Percentiles rank a stretch among this genome's conserved stretches.
phyloP scores from a whole-genome alignment of 2,797 vertebrate genomes.

The Malacoctenus gilli region DNA sequence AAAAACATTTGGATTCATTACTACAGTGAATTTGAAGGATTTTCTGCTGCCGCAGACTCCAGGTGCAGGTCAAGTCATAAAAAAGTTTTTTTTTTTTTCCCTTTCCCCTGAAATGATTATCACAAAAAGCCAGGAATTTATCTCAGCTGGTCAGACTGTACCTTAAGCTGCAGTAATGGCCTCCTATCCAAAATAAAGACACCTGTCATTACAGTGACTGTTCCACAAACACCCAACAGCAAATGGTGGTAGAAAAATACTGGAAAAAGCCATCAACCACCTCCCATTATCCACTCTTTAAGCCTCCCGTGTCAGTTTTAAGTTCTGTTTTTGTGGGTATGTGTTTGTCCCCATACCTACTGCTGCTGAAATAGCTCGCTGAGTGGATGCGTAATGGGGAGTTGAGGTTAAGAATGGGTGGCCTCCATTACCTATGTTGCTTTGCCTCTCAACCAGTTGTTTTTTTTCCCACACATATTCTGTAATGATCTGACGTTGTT shows the following conservation, averaged over 20 bases:
- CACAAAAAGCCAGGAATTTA: conserved; percentile 24
- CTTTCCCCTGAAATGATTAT: too few relatives aligned
- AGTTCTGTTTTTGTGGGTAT: conserved; percentile 52
- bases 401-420: conserved; percentile 63
- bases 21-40: too few relatives aligned
- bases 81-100: neutral
- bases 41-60: too few relatives aligned
- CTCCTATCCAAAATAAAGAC: conserved; percentile 32
- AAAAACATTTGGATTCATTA: too few relatives aligned
- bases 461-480: conserved; percentile 41
- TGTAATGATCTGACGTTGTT: conserved; percentile 22
- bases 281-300: conserved; percentile 68
- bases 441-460: conserved; percentile 40
- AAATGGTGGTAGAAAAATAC: conserved; percentile 62
- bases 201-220: conserved; percentile 32
- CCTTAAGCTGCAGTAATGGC: conserved; percentile 9
- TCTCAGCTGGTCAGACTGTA: conserved; percentile 16
- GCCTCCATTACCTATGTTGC: conserved; percentile 64
- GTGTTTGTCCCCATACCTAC: conserved; percentile 48
- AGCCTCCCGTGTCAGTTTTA: conserved; percentile 52
- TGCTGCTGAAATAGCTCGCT: conserved; percentile 63
- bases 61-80: neutral
- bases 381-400: conserved; percentile 66
- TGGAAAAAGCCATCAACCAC: conserved; percentile 58
- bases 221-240: conserved; percentile 43